These are phyloP conservation scores for Choloepus didactylus DNA, from an alignment of 2,797 vertebrate species.

Conservation along the genomic window DNA sequence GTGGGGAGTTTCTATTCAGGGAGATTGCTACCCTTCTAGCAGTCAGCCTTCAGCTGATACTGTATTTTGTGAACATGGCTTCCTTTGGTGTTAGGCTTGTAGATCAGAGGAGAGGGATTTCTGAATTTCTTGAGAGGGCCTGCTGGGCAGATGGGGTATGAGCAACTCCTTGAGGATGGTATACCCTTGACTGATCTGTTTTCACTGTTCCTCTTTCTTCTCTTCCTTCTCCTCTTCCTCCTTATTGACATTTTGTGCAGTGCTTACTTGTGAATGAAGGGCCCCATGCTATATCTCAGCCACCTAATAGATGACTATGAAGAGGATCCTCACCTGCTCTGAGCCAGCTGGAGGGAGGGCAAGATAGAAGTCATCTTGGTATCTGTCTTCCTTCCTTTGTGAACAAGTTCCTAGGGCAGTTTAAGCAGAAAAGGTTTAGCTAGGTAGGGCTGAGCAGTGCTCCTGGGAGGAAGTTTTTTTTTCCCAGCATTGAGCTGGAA, in stretches of 20 bases:
- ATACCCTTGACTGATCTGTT: slow-evolving; percentile 40
- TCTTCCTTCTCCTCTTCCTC: background rate
- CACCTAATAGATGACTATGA: slow-evolving; percentile 24
- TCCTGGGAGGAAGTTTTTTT: slow-evolving; percentile 17
- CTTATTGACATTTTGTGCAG: slow-evolving; percentile 13
- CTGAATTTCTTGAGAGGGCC: slow-evolving; percentile 43
- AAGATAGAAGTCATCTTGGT: slow-evolving; percentile 30
- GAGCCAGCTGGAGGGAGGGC: background rate
- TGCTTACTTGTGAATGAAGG: slow-evolving; percentile 32
- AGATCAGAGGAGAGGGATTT: slow-evolving; percentile 65
- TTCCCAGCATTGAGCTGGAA: background rate
- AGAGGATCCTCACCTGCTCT: background rate
- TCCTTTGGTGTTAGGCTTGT: slow-evolving; percentile 29
- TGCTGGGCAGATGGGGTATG: slow-evolving; percentile 26
- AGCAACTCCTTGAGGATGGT: background rate
- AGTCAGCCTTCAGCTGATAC: slow-evolving; percentile 31
- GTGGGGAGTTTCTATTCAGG: slow-evolving; percentile 48
- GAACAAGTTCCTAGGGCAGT: slow-evolving; percentile 15
- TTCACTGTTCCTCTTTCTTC: background rate
- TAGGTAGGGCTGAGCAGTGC: slow-evolving; percentile 12
- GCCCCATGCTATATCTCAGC: background rate
- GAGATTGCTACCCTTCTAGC: slow-evolving; percentile 24
- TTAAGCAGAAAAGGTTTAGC: slow-evolving; percentile 53
- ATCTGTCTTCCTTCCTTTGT: slow-evolving; percentile 26
- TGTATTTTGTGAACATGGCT: slow-evolving; percentile 62